Evolutionary conservation across 2,113 vertebrate species (phyloP).

Genomic region (Okapia johnstoni): DNA sequence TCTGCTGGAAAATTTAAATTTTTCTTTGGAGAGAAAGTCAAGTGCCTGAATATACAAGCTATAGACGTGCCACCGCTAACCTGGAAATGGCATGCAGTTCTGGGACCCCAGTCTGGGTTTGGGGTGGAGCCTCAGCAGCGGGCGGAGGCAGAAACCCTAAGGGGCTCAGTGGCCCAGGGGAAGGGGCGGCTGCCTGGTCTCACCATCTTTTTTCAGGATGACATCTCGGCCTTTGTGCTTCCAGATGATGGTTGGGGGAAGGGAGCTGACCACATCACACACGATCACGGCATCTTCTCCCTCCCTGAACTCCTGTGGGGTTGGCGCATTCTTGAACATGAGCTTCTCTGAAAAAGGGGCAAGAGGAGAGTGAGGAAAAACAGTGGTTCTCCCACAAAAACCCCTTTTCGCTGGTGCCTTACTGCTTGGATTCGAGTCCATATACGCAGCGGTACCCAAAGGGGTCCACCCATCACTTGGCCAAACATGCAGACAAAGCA

Average conservation of each 20-base stretch:
- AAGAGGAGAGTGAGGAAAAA: background rate
- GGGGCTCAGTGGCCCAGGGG: accelerated
- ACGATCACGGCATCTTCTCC: conserved; percentile 92
- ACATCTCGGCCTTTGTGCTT: conserved; percentile 92
- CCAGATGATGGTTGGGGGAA: conserved; percentile 95
- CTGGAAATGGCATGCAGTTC: background rate
- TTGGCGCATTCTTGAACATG: conserved; percentile 94
- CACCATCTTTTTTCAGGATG: conserved; percentile 95
- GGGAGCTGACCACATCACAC: conserved; percentile 92
- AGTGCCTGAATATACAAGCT: background rate
- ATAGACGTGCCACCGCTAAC: accelerated
- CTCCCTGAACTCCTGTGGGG: conserved; percentile 95
- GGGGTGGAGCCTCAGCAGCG: background rate
- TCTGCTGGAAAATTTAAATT: background rate
- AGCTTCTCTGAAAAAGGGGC: conserved; percentile 89
- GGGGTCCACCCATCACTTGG: background rate
- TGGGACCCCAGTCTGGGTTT: background rate
- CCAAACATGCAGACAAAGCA: background rate
- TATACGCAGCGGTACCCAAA: background rate
- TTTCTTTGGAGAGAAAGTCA: background rate
- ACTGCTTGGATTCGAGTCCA: too few species aligned
- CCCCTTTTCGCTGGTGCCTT: background rate
- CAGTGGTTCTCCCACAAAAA: background rate
- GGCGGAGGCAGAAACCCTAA: background rate
- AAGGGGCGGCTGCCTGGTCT: conserved; percentile 52